phyloP scores from a whole-genome alignment of 92 coral and sea anemone genomes.

The Phenganax marumi region DNA sequence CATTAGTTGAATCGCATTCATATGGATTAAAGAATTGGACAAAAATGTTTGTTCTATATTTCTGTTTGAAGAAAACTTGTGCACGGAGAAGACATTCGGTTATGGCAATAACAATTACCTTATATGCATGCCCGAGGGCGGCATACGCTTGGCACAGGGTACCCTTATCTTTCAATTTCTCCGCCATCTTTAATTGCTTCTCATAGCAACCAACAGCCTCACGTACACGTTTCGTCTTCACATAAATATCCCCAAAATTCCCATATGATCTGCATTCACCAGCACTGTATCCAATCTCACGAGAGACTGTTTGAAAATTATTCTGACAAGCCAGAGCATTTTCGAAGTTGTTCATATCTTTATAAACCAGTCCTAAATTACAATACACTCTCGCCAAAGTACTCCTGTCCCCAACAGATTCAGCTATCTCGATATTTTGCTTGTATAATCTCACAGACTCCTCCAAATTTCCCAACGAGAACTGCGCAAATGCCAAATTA shows the following conservation, averaged over 20 bases:
- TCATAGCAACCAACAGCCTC: conserved; percentile 82
- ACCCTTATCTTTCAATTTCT: conserved; percentile 63
- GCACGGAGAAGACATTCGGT: too few species aligned
- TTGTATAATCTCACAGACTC: conserved; percentile 81
- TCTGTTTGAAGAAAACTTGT: too few species aligned
- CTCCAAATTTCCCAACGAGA: conserved; percentile 80
- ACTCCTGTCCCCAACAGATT: conserved; percentile 73
- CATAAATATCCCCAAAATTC: conserved; percentile 85
- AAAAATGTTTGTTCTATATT: too few species aligned
- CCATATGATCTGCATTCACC: conserved; percentile 89
- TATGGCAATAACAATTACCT: conserved; percentile 28
- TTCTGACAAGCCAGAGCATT: conserved; percentile 76
- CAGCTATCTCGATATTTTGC: conserved; percentile 82
- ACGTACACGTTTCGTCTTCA: conserved; percentile 64
- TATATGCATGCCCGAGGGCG: conserved; percentile 81
- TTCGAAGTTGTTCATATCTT: conserved; percentile 77
- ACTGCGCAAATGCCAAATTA: conserved; percentile 91
- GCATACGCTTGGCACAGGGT: conserved; percentile 80
- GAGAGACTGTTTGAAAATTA: conserved; percentile 72
- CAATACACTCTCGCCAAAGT: conserved; percentile 84
- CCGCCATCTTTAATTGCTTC: conserved; percentile 78
- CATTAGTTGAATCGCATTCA: too few species aligned
- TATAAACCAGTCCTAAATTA: conserved; percentile 85
- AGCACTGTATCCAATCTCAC: conserved; percentile 61
- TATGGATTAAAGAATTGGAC: too few species aligned